Base-by-base conservation (phyloP, 92 coral and sea anemone species). In the Epizoanthus stellaris region DNA sequence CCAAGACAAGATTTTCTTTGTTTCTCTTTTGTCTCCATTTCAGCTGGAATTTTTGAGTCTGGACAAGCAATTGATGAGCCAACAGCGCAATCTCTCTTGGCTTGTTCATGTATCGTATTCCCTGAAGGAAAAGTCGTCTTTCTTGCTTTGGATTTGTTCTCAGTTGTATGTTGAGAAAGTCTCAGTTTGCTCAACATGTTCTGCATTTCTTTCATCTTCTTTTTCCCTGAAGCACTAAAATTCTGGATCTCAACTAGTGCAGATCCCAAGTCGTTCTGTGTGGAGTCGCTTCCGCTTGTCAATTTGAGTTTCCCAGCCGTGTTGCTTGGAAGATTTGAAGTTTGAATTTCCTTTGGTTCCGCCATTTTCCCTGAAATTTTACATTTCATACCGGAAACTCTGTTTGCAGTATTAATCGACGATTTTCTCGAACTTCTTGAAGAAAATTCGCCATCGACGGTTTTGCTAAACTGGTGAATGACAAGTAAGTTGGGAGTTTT, bases 21-120 rank as follows among this genome's bases (percentile, higher is more conserved):
- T 43, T 70, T 84, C 49, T 84, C 80, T 42, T 84, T 71, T 23
- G 75, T 17, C 40, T 84, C 81, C 30, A 63, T 70, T 11, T 84
- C 87, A 43, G 36, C 38, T 12, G 87, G 39, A 9, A 34, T 6
- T 11, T 2, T 52, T 52, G 10, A 52, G 12, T 52, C 56, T 2
- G 56, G 56, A 52, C 56, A 52, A 10, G 13, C 13, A 52, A 52
- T 13, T 52, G 56, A 11, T 52, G 56, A 52, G 56, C 14, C 13
- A 52, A 52, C 10, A 1, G 56, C 15, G 14, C 56, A 9, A 3
- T 10, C 56, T 52, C 56, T 1, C 56, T 52, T 52, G 0, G 10
- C 5, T 13, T 52, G 56, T 52, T 52, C 56, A 3, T 52, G 2
- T 52, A 52, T 52, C 14, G 56, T 52, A 52, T 52, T 11, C 14